These are phyloP conservation scores for Chloroceryle aenea DNA, from an alignment of 2,113 vertebrate genomes.

Conservation along the genomic window DNA sequence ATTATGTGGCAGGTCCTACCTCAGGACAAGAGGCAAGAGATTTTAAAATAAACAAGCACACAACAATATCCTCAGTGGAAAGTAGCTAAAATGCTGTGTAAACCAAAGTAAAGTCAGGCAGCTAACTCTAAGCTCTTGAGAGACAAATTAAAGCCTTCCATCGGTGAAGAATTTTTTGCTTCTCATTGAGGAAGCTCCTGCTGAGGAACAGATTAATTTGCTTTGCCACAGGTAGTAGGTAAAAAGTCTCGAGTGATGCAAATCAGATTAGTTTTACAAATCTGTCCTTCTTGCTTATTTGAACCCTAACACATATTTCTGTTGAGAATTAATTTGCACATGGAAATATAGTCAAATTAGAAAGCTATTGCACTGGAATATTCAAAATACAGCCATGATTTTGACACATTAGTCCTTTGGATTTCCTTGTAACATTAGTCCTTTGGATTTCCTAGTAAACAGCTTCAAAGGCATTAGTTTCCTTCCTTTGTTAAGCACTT, in stretches of 20 bases:
- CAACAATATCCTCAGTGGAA: background rate
- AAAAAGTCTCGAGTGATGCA: background rate
- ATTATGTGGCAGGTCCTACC: background rate
- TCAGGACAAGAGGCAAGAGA: background rate
- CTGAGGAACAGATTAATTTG: background rate
- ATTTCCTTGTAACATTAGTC: background rate
- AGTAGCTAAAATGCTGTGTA: background rate
- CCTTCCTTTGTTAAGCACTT: too few species aligned
- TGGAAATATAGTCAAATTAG: background rate
- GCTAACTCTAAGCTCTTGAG: background rate
- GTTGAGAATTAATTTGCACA: background rate
- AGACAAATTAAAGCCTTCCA: background rate
- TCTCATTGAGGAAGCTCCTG: background rate
- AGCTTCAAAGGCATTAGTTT: background rate
- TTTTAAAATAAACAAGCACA: background rate
- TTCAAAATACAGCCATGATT: background rate
- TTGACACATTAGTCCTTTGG: background rate
- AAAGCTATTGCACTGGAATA: background rate
- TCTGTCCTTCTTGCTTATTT: background rate
- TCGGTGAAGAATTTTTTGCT: background rate
- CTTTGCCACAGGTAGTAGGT: background rate
- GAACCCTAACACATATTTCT: background rate
- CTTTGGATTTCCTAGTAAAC: background rate
- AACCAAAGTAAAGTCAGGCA: background rate
- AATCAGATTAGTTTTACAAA: background rate